Base-by-base conservation (phyloP, 1,140 invertebrate genomes). In the Drosophila tropicalis region DNA sequence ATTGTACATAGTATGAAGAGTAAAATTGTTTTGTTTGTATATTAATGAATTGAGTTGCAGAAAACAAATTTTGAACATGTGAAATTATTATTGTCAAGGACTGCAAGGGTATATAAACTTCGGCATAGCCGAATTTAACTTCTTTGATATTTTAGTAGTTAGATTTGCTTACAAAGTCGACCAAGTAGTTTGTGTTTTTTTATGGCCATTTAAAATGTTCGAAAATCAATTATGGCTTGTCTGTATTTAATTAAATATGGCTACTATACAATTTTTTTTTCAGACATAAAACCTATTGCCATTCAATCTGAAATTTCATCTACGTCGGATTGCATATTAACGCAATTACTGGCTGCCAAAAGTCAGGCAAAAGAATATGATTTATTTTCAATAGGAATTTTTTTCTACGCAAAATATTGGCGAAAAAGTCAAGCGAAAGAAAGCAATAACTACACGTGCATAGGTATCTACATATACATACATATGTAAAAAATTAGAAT, bases 161-260 rank as follows among this genome's bases (percentile, higher is more conserved):
- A 69, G 75, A 62, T 77, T 71, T 67, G 58, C 77, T 77, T 77
- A 77, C 74, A 75, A 17, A 71, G 32, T 56, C 56, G 4, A 73
- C n/a, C 19, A 66, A 62, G 58, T 41, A 40, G 74, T 68, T 76
- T n/a, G n/a, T n/a, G n/a, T n/a, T n/a, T n/a, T n/a, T n/a, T n/a
- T n/a, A n/a, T n/a, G 17, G 32, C 22, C 62, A 32, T 70, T 44
- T 12, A 39, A 39, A 39, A 13, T 39, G 36, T 39, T 22, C 34
- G 36, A 51, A 78, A 78, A 78, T 77, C 68, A 77, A 77, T 77
- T 77, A 77, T 71, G 67, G 47, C 40, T 62, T 66, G 74, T 15
- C 67, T 58, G 67, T 54, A 78, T 78, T 78, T 72, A 77, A 77
- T 77, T 77, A 78, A 77, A 77, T 77, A 54, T 67, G 57, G 55